A percentile compares a stretch with the other conserved stretches of the same genome.
These are phyloP conservation scores for Psettodes erumei DNA, from an alignment of 2,113 vertebrate genomes.

Conservation along the genomic window DNA sequence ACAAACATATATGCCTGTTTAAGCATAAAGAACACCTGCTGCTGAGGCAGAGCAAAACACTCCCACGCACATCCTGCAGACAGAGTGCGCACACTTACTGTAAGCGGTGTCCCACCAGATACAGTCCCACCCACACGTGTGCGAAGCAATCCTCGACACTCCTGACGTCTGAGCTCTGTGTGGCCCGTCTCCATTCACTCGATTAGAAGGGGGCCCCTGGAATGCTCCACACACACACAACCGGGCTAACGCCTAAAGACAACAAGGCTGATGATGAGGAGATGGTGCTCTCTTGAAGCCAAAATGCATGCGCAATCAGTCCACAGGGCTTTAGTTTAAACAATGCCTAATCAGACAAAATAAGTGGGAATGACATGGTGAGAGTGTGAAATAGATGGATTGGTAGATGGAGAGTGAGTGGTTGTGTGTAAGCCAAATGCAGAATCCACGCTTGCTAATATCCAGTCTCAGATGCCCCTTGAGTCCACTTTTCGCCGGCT, in stretches of 20 bases:
- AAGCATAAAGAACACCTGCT: conserved; percentile 45
- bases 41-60: conserved; percentile 40
- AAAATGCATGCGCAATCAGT: conserved; percentile 63
- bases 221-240: conserved; percentile 59
- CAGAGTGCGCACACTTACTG: conserved; percentile 22
- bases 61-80: conserved; percentile 49
- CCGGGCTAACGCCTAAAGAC: conserved; percentile 70
- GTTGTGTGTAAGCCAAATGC: conserved; percentile 47
- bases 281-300: conserved; percentile 53
- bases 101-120: conserved; percentile 16
- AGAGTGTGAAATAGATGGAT: conserved; percentile 39
- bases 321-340: conserved; percentile 66
- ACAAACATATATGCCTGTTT: conserved; percentile 35
- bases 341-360: conserved; percentile 69
- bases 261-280: conserved; percentile 64
- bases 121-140: conserved; percentile 40
- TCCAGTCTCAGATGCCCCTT: conserved; percentile 11
- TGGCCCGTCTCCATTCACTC: conserved; percentile 49
- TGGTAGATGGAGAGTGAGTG: conserved; percentile 39
- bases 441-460: conserved; percentile 19
- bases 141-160: conserved; percentile 33
- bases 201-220: conserved; percentile 25
- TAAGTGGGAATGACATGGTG: conserved; percentile 50
- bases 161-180: conserved; percentile 42
- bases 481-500: conserved; percentile 21